Conservation (phyloP, 2,888 invertebrate genomes). For the Brassicogethes aeneus region DNA sequence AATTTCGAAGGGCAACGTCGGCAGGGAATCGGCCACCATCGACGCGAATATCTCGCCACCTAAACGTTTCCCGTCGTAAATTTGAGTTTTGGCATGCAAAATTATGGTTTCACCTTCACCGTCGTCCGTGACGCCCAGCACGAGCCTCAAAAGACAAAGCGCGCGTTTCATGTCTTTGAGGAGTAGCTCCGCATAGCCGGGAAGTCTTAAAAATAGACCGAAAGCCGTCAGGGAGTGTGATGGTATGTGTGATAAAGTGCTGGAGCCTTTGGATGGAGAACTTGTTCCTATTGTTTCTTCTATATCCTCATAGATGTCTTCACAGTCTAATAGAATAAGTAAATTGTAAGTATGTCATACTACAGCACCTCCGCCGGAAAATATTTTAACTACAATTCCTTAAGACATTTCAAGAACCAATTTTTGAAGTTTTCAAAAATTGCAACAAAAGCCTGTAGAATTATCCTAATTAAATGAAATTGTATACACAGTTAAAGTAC, state of each 20-base stretch:
- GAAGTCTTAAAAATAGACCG: conserved; percentile 78
- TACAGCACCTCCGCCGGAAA: too few species aligned
- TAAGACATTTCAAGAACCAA: too few species aligned
- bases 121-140: conserved; percentile 85
- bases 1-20: conserved; percentile 72
- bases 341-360: too few species aligned
- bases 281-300: conserved; percentile 47
- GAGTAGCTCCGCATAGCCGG: conserved; percentile 84
- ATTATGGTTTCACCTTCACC: conserved; percentile 57
- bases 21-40: conserved; percentile 56
- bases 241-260: conserved; percentile 59
- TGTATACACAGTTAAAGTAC: too few species aligned
- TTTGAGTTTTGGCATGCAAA: neutral
- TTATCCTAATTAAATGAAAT: too few species aligned
- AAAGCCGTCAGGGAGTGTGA: conserved; percentile 88
- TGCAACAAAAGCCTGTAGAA: too few species aligned
- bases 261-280: conserved; percentile 43
- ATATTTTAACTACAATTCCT: too few species aligned
- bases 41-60: conserved; percentile 62
- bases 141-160: conserved; percentile 74
- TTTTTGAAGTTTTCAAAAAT: too few species aligned
- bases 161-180: conserved; percentile 77
- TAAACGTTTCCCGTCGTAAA: conserved; percentile 15
- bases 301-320: conserved; percentile 54
- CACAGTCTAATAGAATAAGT: conserved; percentile 45